Evolutionary conservation across 2,113 vertebrate genomes (phyloP).

Genomic region (Tyto alba): DNA sequence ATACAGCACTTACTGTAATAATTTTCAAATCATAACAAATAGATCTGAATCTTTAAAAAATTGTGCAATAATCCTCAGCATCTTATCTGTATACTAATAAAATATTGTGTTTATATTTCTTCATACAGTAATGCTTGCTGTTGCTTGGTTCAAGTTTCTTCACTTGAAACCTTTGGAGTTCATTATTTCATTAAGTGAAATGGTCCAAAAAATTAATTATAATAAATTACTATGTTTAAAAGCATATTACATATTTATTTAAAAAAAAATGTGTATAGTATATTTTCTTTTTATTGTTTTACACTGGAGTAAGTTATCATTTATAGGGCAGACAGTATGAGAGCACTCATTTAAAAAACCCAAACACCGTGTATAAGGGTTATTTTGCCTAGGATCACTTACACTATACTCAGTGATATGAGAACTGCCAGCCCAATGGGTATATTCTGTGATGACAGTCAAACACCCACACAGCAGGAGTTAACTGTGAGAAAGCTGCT

Average conservation of each 20-base stretch:
- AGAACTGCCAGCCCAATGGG: not conserved
- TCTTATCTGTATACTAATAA: not conserved
- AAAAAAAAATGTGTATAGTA: not conserved
- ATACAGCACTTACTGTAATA: not conserved
- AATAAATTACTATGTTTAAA: not conserved
- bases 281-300: not conserved
- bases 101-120: not conserved
- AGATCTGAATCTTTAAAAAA: not conserved
- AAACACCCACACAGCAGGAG: not conserved
- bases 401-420: not conserved
- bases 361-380: not conserved
- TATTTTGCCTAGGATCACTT: not conserved
- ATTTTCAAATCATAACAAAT: not conserved
- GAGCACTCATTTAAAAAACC: not conserved
- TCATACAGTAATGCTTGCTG: not conserved
- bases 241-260: not conserved
- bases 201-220: not conserved
- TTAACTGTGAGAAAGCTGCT: not conserved
- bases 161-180: not conserved
- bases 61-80: not conserved
- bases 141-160: not conserved
- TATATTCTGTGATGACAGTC: not conserved
- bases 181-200: not conserved
- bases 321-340: not conserved
- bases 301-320: not conserved